phyloP scores from a whole-genome alignment of 2,113 vertebrate genomes.

The Cavia aperea region DNA sequence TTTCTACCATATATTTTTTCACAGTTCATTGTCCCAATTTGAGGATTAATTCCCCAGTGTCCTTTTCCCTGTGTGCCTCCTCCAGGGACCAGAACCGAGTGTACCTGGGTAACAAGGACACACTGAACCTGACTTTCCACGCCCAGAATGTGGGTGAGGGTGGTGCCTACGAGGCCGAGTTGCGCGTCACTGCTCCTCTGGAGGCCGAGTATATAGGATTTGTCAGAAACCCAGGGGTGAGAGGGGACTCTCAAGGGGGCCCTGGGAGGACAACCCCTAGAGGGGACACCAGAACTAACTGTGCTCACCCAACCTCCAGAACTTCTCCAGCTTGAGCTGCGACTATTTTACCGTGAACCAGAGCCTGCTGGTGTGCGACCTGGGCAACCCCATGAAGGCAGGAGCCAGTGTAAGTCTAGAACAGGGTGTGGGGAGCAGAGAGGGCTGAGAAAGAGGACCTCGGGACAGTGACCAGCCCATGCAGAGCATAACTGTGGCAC shows the following conservation, averaged over 20 bases:
- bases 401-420: conserved; percentile 82
- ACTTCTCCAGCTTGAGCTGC: conserved; percentile 85
- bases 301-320: conserved; percentile 70
- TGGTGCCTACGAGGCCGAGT: conserved; percentile 90
- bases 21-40: background rate
- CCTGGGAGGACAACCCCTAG: background rate
- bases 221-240: conserved; percentile 86
- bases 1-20: background rate
- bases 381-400: conserved; percentile 93
- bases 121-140: conserved; percentile 85
- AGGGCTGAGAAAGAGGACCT: too few species aligned
- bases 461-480: rapidly evolving
- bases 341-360: conserved; percentile 85
- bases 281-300: background rate
- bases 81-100: conserved; percentile 83
- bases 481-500: background rate
- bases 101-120: conserved; percentile 87
- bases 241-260: background rate
- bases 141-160: conserved; percentile 88
- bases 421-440: too few species aligned
- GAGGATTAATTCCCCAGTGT: background rate
- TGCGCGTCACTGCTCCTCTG: conserved; percentile 83
- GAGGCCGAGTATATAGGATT: conserved; percentile 90
- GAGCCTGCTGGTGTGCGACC: conserved; percentile 88
- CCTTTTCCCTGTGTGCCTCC: background rate